Conservation (phyloP, 2,888 invertebrate species). For the Caenorhabditis becei region DNA sequence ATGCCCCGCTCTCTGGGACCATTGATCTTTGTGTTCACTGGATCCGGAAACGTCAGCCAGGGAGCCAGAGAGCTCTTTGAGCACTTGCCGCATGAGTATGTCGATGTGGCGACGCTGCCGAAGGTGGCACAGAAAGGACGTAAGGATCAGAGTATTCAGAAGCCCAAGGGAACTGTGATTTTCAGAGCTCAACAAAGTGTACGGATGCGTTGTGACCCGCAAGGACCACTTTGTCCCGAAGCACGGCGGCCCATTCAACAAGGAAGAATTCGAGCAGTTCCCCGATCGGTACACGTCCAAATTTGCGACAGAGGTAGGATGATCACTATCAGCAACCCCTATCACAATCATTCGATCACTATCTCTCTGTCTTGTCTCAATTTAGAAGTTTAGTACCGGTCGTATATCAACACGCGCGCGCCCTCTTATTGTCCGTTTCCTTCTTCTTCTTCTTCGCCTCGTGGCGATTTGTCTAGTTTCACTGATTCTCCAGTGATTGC, state of each 20-base stretch:
- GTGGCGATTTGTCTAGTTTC: conserved; percentile 42
- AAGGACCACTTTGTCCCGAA: conserved; percentile 94
- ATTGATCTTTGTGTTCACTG: conserved; percentile 96
- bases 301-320: conserved; percentile 90
- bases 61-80: conserved; percentile 88
- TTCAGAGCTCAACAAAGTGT: conserved; percentile 94
- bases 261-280: conserved; percentile 92
- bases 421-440: not conserved
- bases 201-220: conserved; percentile 95
- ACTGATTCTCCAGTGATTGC: not conserved
- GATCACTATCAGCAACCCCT: not conserved
- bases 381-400: not conserved
- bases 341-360: not conserved
- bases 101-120: conserved; percentile 93
- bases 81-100: conserved; percentile 97
- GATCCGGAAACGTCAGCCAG: conserved; percentile 96
- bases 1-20: conserved; percentile 98
- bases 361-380: not conserved
- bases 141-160: conserved; percentile 83
- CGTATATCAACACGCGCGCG: not conserved
- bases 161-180: conserved; percentile 33
- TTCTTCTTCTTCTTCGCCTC: conserved; percentile 5
- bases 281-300: conserved; percentile 96
- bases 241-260: conserved; percentile 92
- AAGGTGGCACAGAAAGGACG: conserved; percentile 98